phyloP scores from a whole-genome alignment of 2,888 invertebrate genomes.

The Eilema depressum region DNA sequence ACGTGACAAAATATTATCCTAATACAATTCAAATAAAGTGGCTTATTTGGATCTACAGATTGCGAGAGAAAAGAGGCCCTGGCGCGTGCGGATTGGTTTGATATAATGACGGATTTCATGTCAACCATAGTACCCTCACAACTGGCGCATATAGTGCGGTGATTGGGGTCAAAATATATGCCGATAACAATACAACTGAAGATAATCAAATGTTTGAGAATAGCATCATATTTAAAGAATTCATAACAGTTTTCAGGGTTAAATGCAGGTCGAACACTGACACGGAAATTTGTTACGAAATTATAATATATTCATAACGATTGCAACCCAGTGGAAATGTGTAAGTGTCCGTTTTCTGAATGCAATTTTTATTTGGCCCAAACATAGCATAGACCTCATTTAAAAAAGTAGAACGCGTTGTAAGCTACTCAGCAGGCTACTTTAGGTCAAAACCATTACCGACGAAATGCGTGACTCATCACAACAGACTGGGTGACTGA shows the following conservation, averaged over 20 bases:
- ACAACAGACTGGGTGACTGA: neutral
- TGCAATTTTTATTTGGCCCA: constrained; percentile 10
- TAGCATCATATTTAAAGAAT: neutral
- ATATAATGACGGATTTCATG: too few relatives aligned
- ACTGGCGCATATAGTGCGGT: too few relatives aligned
- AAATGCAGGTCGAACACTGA: neutral
- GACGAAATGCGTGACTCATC: neutral
- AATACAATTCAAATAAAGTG: too few relatives aligned
- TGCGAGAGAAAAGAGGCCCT: too few relatives aligned
- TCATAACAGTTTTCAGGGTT: constrained; percentile 19
- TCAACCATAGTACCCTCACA: too few relatives aligned
- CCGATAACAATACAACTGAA: neutral
- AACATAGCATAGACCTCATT: constrained; percentile 15
- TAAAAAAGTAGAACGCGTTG: constrained; percentile 17
- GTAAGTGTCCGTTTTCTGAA: constrained; percentile 5
- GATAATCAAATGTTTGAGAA: constrained; percentile 25
- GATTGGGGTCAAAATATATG: too few relatives aligned
- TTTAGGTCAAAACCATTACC: constrained; percentile 9
- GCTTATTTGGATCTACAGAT: too few relatives aligned
- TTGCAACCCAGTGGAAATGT: neutral
- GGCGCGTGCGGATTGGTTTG: too few relatives aligned
- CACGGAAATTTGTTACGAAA: neutral
- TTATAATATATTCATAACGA: neutral
- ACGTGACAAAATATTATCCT: too few relatives aligned
- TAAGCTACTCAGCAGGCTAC: neutral